Evolutionary conservation across 2,113 vertebrate species (phyloP).

Genomic region (Chlorodrepanis virens): DNA sequence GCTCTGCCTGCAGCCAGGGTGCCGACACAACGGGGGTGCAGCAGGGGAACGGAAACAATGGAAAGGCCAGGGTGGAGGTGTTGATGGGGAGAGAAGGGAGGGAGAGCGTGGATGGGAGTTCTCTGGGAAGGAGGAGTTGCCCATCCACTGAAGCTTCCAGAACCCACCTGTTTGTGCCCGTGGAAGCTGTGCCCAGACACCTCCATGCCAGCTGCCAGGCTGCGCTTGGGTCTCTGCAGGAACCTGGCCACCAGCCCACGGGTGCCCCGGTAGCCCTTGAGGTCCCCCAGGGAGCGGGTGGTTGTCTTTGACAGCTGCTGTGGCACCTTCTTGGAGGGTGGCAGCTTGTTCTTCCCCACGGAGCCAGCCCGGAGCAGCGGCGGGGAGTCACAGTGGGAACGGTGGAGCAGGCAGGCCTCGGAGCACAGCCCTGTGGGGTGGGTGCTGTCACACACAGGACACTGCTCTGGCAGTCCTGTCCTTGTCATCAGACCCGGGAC

Average conservation of each 20-base stretch:
- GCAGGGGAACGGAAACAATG: not conserved
- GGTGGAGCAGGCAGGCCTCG: conserved; percentile 79
- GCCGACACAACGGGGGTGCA: accelerated
- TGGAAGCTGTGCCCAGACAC: conserved; percentile 70
- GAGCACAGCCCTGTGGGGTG: conserved; percentile 78
- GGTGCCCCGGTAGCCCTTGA: conserved; percentile 82
- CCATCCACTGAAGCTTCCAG: not conserved
- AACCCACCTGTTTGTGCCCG: conserved; percentile 77
- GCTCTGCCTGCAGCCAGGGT: not conserved
- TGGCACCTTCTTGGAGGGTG: not conserved
- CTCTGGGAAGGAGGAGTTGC: not conserved
- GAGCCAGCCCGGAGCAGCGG: conserved; percentile 63
- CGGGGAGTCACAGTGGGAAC: conserved; percentile 70
- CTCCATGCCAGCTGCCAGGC: conserved; percentile 68
- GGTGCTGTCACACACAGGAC: accelerated
- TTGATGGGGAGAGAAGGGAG: not conserved
- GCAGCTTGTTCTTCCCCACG: conserved; percentile 53
- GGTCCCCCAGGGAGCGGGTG: conserved; percentile 89
- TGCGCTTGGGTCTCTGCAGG: conserved; percentile 88
- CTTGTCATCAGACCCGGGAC: accelerated
- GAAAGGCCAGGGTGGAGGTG: not conserved
- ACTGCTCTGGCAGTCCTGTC: not conserved
- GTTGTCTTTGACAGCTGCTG: conserved; percentile 58
- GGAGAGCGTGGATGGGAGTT: not conserved
- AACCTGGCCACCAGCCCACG: conserved; percentile 88